Conservation (phyloP, 1,140 invertebrate species). For the Drosophila rufa region DNA sequence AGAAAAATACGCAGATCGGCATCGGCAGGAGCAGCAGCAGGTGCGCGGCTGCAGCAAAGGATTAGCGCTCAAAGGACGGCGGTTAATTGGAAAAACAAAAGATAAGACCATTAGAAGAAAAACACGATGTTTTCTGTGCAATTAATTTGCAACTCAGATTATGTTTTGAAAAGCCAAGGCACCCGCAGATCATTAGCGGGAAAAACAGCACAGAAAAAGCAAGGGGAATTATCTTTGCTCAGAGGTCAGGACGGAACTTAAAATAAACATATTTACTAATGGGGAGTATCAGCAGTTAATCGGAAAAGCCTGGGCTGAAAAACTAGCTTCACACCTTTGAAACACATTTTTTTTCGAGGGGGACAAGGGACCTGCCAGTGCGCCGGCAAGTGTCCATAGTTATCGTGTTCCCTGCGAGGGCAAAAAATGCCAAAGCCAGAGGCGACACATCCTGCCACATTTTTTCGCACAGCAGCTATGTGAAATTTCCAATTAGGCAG, state of each 20-base stretch:
- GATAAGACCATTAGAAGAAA: background rate
- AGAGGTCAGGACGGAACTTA: background rate
- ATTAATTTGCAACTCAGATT: background rate
- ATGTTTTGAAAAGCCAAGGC: background rate
- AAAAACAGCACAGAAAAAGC: background rate
- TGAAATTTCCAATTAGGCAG: constrained; percentile 77
- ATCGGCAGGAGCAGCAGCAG: background rate
- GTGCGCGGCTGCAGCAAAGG: background rate
- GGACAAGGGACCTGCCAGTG: too few species aligned
- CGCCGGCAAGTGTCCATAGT: constrained; percentile 1
- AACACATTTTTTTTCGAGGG: too few species aligned
- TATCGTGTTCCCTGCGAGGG: background rate
- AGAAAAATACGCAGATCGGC: background rate
- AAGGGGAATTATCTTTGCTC: background rate
- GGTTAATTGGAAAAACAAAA: background rate
- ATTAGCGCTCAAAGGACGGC: background rate
- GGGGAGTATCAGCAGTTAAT: background rate
- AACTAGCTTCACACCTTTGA: too few species aligned
- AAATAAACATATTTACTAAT: background rate
- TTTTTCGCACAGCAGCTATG: constrained; percentile 43
- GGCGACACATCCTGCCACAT: constrained; percentile 54
- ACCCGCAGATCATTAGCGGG: background rate
- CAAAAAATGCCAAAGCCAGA: constrained; percentile 26
- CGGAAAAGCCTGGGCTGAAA: background rate
- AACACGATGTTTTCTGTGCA: background rate